Conservation (phyloP, 2,888 invertebrate genomes). For the Brachyptera putata region DNA sequence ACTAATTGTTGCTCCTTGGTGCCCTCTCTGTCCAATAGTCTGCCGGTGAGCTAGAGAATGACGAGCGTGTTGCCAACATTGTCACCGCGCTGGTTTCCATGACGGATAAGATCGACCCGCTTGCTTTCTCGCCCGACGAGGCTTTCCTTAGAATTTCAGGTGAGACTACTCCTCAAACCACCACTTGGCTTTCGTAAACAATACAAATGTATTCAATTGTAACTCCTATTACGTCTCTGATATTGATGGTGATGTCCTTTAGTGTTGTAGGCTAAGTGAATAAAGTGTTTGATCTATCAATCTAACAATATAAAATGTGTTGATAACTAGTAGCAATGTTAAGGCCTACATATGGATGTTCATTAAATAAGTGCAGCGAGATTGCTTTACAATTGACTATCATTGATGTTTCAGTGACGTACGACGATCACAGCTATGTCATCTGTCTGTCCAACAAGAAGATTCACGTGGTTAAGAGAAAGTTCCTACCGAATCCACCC, state of each 20-base stretch:
- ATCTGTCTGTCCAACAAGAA: slow-evolving; percentile 85
- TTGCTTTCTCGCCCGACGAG: slow-evolving; percentile 64
- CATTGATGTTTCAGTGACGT: slow-evolving; percentile 60
- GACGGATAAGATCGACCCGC: slow-evolving; percentile 67
- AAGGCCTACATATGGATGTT: no score
- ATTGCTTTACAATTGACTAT: no score
- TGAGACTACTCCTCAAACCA: no score
- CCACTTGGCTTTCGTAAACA: neutral
- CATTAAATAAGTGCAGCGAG: no score
- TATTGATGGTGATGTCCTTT: no score
- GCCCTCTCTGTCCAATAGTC: slow-evolving; percentile 52
- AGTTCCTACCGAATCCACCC: slow-evolving; percentile 5
- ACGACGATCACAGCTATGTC: slow-evolving; percentile 79
- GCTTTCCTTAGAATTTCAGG: slow-evolving; percentile 69
- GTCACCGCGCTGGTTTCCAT: slow-evolving; percentile 69
- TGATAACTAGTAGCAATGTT: no score
- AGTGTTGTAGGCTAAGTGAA: no score
- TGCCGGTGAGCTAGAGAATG: slow-evolving; percentile 84
- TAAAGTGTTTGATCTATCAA: no score
- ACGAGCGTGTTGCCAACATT: slow-evolving; percentile 77
- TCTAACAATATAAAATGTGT: no score
- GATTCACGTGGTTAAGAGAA: slow-evolving; percentile 72
- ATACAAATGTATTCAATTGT: neutral
- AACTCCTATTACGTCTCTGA: no score
- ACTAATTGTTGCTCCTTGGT: no score